A percentile compares a stretch with the other conserved stretches of the same genome.
Evolutionary conservation across 2,797 vertebrate species (phyloP).

Genomic region (Psittacula echo): DNA sequence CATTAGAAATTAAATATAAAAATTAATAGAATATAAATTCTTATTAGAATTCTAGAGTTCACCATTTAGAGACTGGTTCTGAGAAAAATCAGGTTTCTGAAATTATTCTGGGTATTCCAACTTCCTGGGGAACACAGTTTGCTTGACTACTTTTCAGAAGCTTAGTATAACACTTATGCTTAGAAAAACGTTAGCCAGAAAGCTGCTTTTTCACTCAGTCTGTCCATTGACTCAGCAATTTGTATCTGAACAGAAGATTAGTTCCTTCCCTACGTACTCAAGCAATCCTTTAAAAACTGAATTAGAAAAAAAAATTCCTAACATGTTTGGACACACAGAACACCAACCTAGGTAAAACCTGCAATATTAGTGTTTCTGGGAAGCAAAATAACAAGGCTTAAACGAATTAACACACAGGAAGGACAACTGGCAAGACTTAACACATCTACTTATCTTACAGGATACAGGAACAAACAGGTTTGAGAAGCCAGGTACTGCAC

Average conservation of each 20-base stretch:
- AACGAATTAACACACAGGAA: not conserved
- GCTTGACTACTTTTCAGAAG: not conserved
- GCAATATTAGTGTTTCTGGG: not conserved
- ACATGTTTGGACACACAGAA: not conserved
- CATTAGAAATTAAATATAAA: not conserved
- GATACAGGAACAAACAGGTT: not conserved
- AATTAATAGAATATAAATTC: not conserved
- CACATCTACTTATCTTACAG: not conserved
- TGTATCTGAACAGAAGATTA: not conserved
- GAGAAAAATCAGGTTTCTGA: not conserved
- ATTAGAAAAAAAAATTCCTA: not conserved
- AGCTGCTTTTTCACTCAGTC: not conserved
- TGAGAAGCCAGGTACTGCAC: not conserved
- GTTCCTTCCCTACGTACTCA: not conserved
- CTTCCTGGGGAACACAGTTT: not conserved
- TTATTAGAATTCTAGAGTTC: not conserved
- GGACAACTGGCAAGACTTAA: not conserved
- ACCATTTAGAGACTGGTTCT: not conserved
- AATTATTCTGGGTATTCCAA: not conserved
- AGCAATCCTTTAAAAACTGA: not conserved
- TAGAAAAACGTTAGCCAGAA: not conserved
- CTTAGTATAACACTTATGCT: not conserved
- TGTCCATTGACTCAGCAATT: not conserved
- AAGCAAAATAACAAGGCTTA: not conserved
- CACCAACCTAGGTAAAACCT: not conserved